Base-by-base conservation (phyloP, 2,113 vertebrate species). In the Strix uralensis region DNA sequence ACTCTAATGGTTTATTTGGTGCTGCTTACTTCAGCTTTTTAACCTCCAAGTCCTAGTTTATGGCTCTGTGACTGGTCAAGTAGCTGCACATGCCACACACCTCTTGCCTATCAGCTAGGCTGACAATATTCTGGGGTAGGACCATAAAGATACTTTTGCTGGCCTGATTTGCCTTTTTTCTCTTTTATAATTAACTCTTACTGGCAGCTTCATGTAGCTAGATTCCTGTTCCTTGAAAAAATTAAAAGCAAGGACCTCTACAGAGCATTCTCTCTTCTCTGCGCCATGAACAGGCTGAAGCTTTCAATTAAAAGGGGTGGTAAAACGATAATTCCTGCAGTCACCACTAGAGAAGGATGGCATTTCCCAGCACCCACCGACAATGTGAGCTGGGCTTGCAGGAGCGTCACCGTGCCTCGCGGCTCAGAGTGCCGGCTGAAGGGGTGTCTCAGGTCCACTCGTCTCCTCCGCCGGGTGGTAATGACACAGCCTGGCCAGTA, bases 381-480 rank as follows among this genome's bases (percentile, higher is more conserved):
- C 26, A 81, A 23, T 18, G 16, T 1, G 0, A 16, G n/a, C 51
- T 30, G 59, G 19, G 7, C 36, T 9, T 44, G 49, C 49, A 47
- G 38, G 46, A 26, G 38, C 2, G 1, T 15, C n/a, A 5, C 13
- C 7, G 13, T 27, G 15, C 38, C 57, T 27, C 29, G 1, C 10
- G 13, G 30, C 16, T 58, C 13, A 13, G 54, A 20, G 57, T 2
- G 0, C 47, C 11, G 34, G 15, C 12, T 13, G 11, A 70, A 38
- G 58, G 27, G 22, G 7, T 1, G 7, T 36, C 51, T 25, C 29
- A 13, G 44, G 25, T 40, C 14, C 40, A 38, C 49, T 18, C 2
- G 0, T 40, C 22, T 55, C 30, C 17, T 20, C 36, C 32, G 21
- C 52, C 13, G 5, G 38, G 4, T 3, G 10, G n/a, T 3, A 8